Percentiles rank a stretch among this genome's conserved stretches.
Conservation (phyloP, 2,113 vertebrate genomes). For the Montifringilla adamsi region DNA sequence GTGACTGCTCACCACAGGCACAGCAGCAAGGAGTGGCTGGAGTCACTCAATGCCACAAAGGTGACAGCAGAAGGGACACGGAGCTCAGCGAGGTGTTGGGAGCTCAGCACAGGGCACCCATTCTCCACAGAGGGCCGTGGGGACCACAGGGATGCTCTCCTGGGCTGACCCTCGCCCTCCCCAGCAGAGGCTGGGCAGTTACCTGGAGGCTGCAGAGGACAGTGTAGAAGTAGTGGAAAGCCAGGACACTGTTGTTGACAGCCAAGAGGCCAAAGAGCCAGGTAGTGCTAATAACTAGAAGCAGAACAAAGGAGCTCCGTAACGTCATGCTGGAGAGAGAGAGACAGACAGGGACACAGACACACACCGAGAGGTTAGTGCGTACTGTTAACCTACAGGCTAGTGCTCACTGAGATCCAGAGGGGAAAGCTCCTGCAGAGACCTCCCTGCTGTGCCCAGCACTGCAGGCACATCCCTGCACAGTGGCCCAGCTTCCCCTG, state of each 20-base stretch:
- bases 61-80: neutral
- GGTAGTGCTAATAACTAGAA: slow-evolving; percentile 91
- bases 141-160: neutral
- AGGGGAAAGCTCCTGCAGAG: slow-evolving; percentile 1
- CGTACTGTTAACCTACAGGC: slow-evolving; percentile 1
- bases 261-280: slow-evolving; percentile 98
- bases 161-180: neutral
- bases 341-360: slow-evolving; percentile 53
- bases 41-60: neutral
- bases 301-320: slow-evolving; percentile 90
- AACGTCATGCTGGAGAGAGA: slow-evolving; percentile 83
- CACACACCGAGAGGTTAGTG: slow-evolving; percentile 33
- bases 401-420: slow-evolving; percentile 18
- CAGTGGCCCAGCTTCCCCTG: accelerated
- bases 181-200: neutral
- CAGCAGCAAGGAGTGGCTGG: neutral
- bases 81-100: neutral
- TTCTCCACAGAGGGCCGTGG: neutral
- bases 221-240: slow-evolving; percentile 97
- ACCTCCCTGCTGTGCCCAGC: neutral
- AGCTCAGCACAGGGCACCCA: neutral
- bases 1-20: accelerated
- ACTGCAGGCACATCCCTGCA: neutral
- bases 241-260: slow-evolving; percentile 96
- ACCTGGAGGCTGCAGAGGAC: slow-evolving; percentile 95